These are phyloP conservation scores for Diglossa brunneiventris DNA, from an alignment of 2,113 vertebrate species.

Conservation along the genomic window DNA sequence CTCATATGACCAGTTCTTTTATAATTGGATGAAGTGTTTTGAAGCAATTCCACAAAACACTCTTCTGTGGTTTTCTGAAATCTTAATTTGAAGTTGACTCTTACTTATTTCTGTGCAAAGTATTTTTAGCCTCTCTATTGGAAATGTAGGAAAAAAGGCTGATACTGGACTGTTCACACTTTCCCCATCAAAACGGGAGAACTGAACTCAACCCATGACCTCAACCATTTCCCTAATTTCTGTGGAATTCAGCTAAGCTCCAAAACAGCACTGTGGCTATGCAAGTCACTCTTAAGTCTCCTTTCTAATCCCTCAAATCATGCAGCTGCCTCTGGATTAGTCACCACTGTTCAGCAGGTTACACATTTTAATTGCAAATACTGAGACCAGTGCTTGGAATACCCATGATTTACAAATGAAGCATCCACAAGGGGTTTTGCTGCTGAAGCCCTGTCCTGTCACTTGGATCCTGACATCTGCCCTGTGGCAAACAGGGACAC, in stretches of 20 bases:
- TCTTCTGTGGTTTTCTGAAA: neutral
- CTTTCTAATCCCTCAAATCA: slow-evolving; percentile 10
- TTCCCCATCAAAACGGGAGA: neutral
- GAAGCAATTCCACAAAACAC: neutral
- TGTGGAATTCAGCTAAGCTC: neutral
- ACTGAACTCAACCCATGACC: neutral
- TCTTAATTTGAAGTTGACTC: neutral
- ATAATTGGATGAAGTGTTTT: neutral
- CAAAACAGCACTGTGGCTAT: neutral
- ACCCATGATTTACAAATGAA: accelerated
- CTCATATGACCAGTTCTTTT: slow-evolving; percentile 8
- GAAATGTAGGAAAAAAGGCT: neutral
- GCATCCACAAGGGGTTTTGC: neutral
- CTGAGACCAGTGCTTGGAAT: neutral
- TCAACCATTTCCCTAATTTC: neutral
- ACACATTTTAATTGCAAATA: neutral
- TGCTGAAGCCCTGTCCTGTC: neutral
- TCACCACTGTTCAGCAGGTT: neutral
- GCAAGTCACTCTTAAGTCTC: neutral
- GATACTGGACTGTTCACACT: accelerated
- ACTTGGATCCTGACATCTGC: neutral
- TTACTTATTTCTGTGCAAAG: neutral
- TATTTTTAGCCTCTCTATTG: neutral
- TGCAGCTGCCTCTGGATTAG: slow-evolving; percentile 11
- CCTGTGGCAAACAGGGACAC: neutral